phyloP scores from a whole-genome alignment of 2,888 invertebrate species.

The Notodonta dromedarius region DNA sequence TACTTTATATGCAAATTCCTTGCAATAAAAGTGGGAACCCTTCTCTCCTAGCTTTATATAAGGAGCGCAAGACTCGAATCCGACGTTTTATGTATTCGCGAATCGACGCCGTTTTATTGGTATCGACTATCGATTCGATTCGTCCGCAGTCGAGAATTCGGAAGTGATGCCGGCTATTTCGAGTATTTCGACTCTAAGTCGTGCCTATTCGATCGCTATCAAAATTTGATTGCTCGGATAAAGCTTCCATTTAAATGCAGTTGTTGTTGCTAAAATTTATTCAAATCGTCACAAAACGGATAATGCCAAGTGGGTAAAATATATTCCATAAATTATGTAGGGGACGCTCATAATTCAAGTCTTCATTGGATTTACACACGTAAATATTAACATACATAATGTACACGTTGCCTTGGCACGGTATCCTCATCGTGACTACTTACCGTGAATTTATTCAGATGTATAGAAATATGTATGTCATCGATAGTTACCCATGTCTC shows the following conservation, averaged over 20 bases:
- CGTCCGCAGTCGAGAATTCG: slow-evolving; percentile 71
- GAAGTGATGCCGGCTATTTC: slow-evolving; percentile 73
- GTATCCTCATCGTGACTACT: background rate
- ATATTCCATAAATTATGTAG: slow-evolving; percentile 35
- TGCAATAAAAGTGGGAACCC: slow-evolving; percentile 82
- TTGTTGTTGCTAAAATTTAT: slow-evolving; percentile 50
- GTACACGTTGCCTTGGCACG: slow-evolving; percentile 5
- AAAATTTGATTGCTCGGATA: slow-evolving; percentile 71
- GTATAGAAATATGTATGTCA: background rate
- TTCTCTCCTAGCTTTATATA: slow-evolving; percentile 80
- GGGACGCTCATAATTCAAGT: slow-evolving; percentile 36
- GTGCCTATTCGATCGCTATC: slow-evolving; percentile 74
- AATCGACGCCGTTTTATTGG: slow-evolving; percentile 81
- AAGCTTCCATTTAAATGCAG: slow-evolving; percentile 64
- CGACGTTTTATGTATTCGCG: slow-evolving; percentile 81
- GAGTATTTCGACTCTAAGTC: slow-evolving; percentile 69
- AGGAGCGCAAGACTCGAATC: slow-evolving; percentile 78
- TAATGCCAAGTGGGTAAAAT: slow-evolving; percentile 34
- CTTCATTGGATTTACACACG: slow-evolving; percentile 42
- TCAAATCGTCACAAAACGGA: slow-evolving; percentile 40
- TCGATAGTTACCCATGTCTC: no score
- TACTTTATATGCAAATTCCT: slow-evolving; percentile 84
- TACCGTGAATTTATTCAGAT: background rate
- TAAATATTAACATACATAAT: slow-evolving; percentile 23
- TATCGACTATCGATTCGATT: slow-evolving; percentile 79